A percentile compares a stretch with the other conserved stretches of the same genome.
phyloP scores from a whole-genome alignment of 2,888 invertebrate species.

The Chrysomela aeneicollis region DNA sequence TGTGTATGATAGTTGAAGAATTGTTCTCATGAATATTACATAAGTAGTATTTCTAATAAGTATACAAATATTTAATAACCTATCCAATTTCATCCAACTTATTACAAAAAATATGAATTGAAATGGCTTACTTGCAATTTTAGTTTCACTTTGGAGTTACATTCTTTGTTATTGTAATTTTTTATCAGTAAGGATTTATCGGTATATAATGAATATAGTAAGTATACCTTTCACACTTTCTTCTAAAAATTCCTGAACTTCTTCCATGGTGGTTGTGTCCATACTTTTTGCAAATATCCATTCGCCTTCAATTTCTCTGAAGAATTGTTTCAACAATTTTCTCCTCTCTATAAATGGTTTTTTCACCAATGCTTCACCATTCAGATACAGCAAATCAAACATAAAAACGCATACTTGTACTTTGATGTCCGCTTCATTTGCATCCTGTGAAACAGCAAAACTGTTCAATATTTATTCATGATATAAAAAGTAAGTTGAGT shows the following conservation, averaged over 20 bases:
- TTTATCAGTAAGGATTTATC: neutral
- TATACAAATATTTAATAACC: too few relatives aligned
- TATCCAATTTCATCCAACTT: too few relatives aligned
- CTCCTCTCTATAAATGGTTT: slow-evolving; percentile 79
- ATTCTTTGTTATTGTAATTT: too few relatives aligned
- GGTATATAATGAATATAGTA: too few relatives aligned
- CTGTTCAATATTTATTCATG: too few relatives aligned
- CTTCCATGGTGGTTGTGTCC: slow-evolving; percentile 87
- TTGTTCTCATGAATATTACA: too few relatives aligned
- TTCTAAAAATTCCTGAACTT: slow-evolving; percentile 92
- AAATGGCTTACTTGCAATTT: too few relatives aligned
- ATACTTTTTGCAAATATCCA: slow-evolving; percentile 87
- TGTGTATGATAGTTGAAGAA: too few relatives aligned
- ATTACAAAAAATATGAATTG: too few relatives aligned
- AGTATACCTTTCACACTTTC: slow-evolving; percentile 87
- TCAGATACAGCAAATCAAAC: slow-evolving; percentile 94
- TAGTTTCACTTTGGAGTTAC: too few relatives aligned
- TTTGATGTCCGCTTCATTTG: slow-evolving; percentile 76
- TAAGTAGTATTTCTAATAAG: too few relatives aligned
- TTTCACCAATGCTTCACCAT: slow-evolving; percentile 84
- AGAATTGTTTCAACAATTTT: slow-evolving; percentile 74
- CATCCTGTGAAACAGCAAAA: slow-evolving; percentile 67
- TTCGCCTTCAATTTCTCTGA: slow-evolving; percentile 76
- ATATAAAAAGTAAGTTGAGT: too few relatives aligned
- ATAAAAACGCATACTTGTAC: slow-evolving; percentile 90